Evolutionary conservation across 2,113 vertebrate genomes (phyloP), one percentile per base, ranked within the genome.

Genomic region (Oplegnathus fasciatus): DNA sequence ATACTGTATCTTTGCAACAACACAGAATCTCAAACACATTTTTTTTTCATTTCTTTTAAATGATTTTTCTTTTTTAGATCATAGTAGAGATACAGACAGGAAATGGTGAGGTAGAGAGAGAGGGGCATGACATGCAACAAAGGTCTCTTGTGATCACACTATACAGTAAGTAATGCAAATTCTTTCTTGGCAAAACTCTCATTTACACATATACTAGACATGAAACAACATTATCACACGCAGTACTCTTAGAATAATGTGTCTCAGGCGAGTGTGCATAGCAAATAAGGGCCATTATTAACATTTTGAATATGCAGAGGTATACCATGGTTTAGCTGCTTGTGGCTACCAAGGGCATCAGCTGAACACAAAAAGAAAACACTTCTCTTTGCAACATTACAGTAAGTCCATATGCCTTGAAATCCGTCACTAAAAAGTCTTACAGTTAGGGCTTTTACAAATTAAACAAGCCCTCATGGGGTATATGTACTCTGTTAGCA

Each of bases 261-360:
- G 14, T 74, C 42, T 80, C 13, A 46, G 20, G 68, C 22, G 13
- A 80, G 3, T 52, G n/a, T 64, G 46, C 58, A 52, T 62, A 58
- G 30, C 64, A 70, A 78, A 85, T 66, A 55, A 54, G 42, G 24
- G 57, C 20, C 1, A 2, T 32, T 50, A 85, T 82, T 79, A 71
- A 37, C 80, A 84, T 74, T 57, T 34, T 57, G 24, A 65, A 81
- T 54, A 78, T 68, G 34, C 48, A 64, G 26, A 64, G 24, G 54
- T 58, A n/a, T 64, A 1, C 5, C 2, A 1, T 70, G 22, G 14
- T 58, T 40, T 28, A 58, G 42, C 75, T 70, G 52, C 74, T 75
- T 20, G 54, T 75, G 69, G 81, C 68, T 66, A 86, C 20, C 30
- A 78, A 78, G 32, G 61, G 48, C 55, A 75, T 1, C 46, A 32